Evolutionary conservation across 2,113 vertebrate genomes (phyloP).

Genomic region (Thalassarche chlororhynchos): DNA sequence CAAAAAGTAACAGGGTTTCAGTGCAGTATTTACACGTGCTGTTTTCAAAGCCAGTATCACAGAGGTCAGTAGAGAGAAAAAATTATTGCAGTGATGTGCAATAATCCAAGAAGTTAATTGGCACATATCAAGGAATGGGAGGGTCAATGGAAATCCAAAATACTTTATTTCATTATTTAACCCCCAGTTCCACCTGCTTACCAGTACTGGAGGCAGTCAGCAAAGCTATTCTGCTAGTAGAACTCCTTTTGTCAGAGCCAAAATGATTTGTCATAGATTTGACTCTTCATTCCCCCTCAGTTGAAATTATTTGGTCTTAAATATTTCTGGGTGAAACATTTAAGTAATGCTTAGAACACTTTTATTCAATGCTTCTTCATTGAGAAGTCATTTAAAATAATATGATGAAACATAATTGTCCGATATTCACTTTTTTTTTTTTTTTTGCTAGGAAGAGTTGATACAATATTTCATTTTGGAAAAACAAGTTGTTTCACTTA

Average conservation of each 20-base stretch:
- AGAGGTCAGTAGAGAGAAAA: background rate
- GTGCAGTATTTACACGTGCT: background rate
- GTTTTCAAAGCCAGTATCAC: background rate
- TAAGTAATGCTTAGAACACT: background rate
- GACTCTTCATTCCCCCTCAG: background rate
- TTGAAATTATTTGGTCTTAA: background rate
- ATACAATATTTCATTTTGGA: background rate
- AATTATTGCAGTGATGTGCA: background rate
- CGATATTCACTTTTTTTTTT: background rate
- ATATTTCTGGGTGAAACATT: background rate
- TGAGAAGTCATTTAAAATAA: background rate
- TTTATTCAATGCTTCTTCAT: background rate
- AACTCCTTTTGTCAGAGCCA: background rate
- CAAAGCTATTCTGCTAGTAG: background rate
- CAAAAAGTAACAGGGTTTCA: background rate
- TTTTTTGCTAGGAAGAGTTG: background rate
- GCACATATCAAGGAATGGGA: background rate
- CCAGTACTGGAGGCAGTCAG: background rate
- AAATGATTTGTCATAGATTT: background rate
- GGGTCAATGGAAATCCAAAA: background rate
- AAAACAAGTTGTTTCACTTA: background rate
- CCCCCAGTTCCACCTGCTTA: background rate
- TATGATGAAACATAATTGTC: background rate
- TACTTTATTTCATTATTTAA: background rate
- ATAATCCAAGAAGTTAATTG: background rate